A percentile compares a stretch with the other conserved stretches of the same genome.
phyloP scores from a whole-genome alignment of 2,797 vertebrate genomes.

The Pseudochirops cupreus region DNA sequence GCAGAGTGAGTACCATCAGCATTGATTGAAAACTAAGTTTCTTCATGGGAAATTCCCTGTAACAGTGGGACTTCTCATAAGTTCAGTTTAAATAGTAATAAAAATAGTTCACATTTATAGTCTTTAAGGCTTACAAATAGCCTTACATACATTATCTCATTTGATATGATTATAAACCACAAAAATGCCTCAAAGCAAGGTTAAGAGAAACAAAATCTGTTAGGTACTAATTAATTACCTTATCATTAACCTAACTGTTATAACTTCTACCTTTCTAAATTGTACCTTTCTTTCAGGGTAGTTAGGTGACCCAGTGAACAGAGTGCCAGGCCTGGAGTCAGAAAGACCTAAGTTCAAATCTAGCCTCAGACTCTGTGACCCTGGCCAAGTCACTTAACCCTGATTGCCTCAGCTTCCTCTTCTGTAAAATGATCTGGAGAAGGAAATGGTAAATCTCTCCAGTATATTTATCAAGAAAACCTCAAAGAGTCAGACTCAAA shows the following conservation, averaged over 20 bases:
- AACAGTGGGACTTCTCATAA: neutral
- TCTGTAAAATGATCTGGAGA: neutral
- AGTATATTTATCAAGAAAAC: neutral
- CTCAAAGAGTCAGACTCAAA: neutral
- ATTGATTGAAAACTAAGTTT: neutral
- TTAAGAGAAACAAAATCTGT: constrained; percentile 30
- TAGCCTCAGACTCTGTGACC: neutral
- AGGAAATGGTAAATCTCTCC: neutral
- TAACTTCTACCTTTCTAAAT: neutral
- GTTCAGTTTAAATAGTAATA: neutral
- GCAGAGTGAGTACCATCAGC: neutral
- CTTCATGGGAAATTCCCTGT: neutral
- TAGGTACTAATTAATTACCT: constrained; percentile 18
- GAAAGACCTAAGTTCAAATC: neutral
- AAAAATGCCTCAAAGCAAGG: neutral
- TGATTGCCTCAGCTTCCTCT: neutral
- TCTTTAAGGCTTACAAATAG: neutral
- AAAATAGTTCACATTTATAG: neutral
- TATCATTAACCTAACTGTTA: constrained; percentile 4
- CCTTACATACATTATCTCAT: neutral
- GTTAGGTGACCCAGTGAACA: neutral
- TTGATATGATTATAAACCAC: neutral
- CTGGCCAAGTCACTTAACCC: neutral
- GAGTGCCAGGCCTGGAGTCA: neutral
- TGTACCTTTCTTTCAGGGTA: neutral